A percentile compares a stretch with the other conserved stretches of the same genome.
Conservation (phyloP, 2,113 vertebrate genomes). For the Tachycineta bicolor region DNA sequence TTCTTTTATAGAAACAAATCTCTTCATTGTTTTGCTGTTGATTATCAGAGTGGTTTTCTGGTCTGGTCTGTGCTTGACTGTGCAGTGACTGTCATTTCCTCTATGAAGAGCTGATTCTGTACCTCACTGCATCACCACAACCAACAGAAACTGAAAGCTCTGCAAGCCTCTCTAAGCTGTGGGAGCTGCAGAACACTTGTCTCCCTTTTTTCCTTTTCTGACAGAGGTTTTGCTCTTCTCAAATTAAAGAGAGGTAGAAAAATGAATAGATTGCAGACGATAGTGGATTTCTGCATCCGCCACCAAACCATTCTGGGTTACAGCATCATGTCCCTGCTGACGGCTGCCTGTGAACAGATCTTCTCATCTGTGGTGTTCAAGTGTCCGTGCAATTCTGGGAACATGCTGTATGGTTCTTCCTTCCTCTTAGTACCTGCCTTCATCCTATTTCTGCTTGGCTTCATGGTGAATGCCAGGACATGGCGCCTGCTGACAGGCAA, state of each 20-base stretch:
- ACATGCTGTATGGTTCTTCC: slow-evolving; percentile 69
- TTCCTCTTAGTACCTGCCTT: slow-evolving; percentile 83
- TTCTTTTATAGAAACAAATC: background rate
- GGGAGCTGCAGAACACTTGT: background rate
- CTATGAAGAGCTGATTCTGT: background rate
- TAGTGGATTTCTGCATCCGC: background rate
- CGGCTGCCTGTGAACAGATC: slow-evolving; percentile 68
- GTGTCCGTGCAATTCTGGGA: slow-evolving; percentile 81
- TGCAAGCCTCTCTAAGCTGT: background rate
- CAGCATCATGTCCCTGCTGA: slow-evolving; percentile 75
- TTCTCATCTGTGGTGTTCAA: slow-evolving; percentile 76
- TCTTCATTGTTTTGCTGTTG: background rate
- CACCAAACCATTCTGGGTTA: slow-evolving; percentile 52
- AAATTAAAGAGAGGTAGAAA: background rate
- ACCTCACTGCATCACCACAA: background rate
- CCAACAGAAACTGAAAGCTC: background rate
- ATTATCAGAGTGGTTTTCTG: background rate
- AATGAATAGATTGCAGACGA: background rate
- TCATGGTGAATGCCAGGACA: slow-evolving; percentile 33
- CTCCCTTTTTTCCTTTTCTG: background rate
- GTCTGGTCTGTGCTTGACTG: background rate
- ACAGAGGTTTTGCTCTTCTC: background rate
- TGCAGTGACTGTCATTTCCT: background rate
- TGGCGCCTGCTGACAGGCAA: slow-evolving; percentile 77
- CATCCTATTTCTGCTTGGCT: slow-evolving; percentile 76